Conservation (phyloP, 2,888 invertebrate genomes). For the Octodonta nipae region DNA sequence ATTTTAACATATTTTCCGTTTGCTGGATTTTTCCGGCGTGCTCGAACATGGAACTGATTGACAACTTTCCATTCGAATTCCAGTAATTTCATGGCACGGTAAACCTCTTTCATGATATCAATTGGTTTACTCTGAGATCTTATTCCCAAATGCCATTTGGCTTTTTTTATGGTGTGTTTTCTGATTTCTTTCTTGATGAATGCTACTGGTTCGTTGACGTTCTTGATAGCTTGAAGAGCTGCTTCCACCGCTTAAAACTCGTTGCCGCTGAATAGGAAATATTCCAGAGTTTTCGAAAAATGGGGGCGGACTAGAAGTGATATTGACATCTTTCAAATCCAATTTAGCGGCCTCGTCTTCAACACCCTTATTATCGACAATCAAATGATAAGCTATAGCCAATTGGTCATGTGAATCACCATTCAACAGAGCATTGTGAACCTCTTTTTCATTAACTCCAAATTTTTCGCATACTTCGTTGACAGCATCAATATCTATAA, state of each 20-base stretch:
- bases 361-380: conserved; percentile 94
- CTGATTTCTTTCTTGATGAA: too few relatives aligned
- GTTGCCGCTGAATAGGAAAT: conserved; percentile 41
- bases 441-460: conserved; percentile 84
- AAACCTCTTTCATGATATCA: conserved; percentile 99
- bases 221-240: too few relatives aligned
- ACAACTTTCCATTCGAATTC: conserved; percentile 99
- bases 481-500: conserved; percentile 93
- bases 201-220: too few relatives aligned
- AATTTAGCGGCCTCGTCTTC: conserved; percentile 89
- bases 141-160: conserved; percentile 98
- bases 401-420: conserved; percentile 97
- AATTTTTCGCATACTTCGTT: conserved; percentile 83
- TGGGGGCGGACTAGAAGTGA: conserved; percentile 79
- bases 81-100: conserved; percentile 94
- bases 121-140: conserved; percentile 97
- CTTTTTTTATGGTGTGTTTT: too few relatives aligned
- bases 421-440: conserved; percentile 82
- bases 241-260: too few relatives aligned
- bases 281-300: conserved; percentile 25
- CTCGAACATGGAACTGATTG: conserved; percentile 91
- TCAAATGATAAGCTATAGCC: conserved; percentile 94
- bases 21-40: conserved; percentile 75
- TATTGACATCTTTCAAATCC: conserved; percentile 87
- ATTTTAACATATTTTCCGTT: conserved; percentile 81